Evolutionary conservation across 2,113 vertebrate species (phyloP), one percentile per base, ranked within the genome.

Genomic region (Chionomys nivalis): DNA sequence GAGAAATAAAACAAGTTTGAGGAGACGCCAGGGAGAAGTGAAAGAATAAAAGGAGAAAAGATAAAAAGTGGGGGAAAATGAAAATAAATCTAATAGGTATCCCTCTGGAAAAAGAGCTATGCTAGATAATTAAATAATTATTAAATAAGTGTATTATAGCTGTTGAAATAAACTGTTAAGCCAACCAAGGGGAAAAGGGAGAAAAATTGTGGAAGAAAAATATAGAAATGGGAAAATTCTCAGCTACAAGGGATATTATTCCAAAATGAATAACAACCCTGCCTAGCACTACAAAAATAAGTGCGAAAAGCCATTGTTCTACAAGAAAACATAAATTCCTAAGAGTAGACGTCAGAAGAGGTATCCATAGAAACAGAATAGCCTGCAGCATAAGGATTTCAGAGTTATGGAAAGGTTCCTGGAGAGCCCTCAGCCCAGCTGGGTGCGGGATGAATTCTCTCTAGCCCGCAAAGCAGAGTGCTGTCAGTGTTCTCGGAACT

Each of bases 201-300:
- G 3, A 4, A 36, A 88, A 83, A n/a, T 0, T 39, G 63, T 47
- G 28, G 76, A 81, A 90, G 78, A 28, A 49, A 90, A 79, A 44
- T 76, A 96, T 23, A 24, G 33, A 95, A 89, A 93, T 42, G 17
- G 49, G 26, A 68, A 93, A 91, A 81, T 55, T 88, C 31, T 91
- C n/a, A 55, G 47, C 19, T 89, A 70, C 17, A 85, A 66, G 21
- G 12, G 8, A 91, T 85, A 55, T 1, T 47, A 61, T 88, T 92
- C 5, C 85, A 73, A 61, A 90, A 19, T 52, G n/a, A 88, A 61
- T 93, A 39, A 65, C 39, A 75, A 42, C 31, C 8, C 24, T 72
- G 61, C 23, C 92, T 66, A 78, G 24, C 42, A 81, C 28, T 83
- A 83, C 23, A 72, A 90, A 87, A 78, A 19, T 58, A 52, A 79